These are phyloP conservation scores for Nomada fucata DNA, from an alignment of 2,888 invertebrate species.

Conservation along the genomic window DNA sequence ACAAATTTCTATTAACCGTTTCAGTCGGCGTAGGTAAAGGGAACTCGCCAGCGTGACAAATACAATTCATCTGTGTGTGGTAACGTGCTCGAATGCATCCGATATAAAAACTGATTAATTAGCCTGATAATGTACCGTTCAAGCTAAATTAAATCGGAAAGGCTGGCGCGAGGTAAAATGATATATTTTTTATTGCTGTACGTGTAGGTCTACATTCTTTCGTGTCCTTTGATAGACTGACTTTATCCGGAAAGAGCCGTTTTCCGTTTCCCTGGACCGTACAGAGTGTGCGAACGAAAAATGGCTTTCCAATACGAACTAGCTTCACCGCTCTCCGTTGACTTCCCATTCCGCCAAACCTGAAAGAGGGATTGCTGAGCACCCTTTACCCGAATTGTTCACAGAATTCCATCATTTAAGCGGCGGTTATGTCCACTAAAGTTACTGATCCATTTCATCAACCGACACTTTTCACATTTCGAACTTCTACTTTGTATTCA, in stretches of 20 bases:
- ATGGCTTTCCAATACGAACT: constrained; percentile 56
- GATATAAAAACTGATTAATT: too few species aligned
- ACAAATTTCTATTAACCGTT: too few species aligned
- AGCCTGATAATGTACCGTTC: not conserved
- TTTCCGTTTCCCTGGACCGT: constrained; percentile 20
- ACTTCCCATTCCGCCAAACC: constrained; percentile 32
- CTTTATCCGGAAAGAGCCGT: constrained; percentile 33
- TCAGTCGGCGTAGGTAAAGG: too few species aligned
- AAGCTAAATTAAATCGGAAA: not conserved
- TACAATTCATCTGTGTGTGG: too few species aligned
- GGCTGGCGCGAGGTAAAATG: not conserved
- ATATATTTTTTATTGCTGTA: not conserved
- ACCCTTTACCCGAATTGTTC: constrained; percentile 27
- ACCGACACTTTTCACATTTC: too few species aligned
- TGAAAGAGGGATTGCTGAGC: constrained; percentile 22
- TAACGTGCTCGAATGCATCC: too few species aligned
- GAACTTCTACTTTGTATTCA: not conserved
- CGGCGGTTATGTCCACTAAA: not conserved
- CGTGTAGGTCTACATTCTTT: constrained; percentile 2
- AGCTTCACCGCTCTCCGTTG: constrained; percentile 39
- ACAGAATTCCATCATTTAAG: constrained; percentile 41
- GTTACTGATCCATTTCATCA: not conserved
- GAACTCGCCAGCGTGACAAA: too few species aligned
- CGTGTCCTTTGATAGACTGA: constrained; percentile 41
- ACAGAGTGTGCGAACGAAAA: constrained; percentile 57